phyloP scores from a whole-genome alignment of 2,113 vertebrate species.

The Siniperca chuatsi region DNA sequence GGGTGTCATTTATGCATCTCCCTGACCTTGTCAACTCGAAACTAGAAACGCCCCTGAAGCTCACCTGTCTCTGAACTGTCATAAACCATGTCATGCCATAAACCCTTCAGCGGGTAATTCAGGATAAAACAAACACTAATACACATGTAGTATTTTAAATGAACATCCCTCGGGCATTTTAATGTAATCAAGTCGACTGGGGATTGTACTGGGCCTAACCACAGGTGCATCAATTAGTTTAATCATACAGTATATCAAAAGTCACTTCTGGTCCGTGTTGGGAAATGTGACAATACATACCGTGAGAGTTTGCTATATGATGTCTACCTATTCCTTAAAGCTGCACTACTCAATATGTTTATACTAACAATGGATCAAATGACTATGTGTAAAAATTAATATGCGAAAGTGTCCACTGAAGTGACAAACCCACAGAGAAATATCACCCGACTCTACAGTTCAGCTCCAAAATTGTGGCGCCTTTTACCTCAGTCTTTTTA shows the following conservation, averaged over 20 bases:
- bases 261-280: neutral
- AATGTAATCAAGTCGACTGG: neutral
- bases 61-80: conserved; percentile 32
- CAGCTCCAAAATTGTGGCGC: too few relatives aligned
- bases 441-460: too few relatives aligned
- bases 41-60: neutral
- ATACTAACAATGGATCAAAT: too few relatives aligned
- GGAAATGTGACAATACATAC: neutral
- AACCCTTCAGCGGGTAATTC: conserved; percentile 1
- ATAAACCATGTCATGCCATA: neutral
- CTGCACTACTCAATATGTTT: neutral
- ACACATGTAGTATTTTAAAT: neutral
- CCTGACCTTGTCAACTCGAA: too few relatives aligned
- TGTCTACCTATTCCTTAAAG: neutral
- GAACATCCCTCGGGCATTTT: conserved; percentile 9
- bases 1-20: too few relatives aligned
- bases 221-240: neutral
- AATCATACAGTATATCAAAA: neutral
- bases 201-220: neutral
- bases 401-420: too few relatives aligned
- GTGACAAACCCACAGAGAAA: too few relatives aligned
- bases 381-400: too few relatives aligned
- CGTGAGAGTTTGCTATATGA: neutral
- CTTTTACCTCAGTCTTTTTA: too few relatives aligned
- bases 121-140: conserved; percentile 23